Base-by-base conservation (phyloP, 2,797 vertebrate genomes). In the Gymnoscopelus microlampas region DNA sequence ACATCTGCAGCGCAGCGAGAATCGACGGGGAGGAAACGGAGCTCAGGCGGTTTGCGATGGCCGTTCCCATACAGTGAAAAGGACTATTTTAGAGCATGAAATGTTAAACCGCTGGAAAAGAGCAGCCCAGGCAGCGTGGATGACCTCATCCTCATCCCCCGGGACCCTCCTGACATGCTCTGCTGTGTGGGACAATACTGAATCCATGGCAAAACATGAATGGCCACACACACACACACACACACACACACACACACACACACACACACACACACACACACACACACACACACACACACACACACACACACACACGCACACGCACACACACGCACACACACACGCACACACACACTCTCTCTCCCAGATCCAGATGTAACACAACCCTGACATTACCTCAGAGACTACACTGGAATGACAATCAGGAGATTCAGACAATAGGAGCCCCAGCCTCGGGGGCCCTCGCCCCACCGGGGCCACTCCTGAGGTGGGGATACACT, bases 361-460 rank as follows among this genome's bases (percentile, higher is more conserved):
- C 60, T 26, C 48, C 48, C 35, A 39, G 35, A 5, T 83, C 71
- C 64, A 66, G 82, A 85, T 88, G 91, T 86, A 92, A 91, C 82
- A 77, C 73, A 91, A 91, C 74, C 73, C 88, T 89, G 80, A 87
- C 85, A 88, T 90, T 84, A 86, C 87, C 88, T 90, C 88, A 84
- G 87, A 87, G 83, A 89, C 63, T 69, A 80, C 53, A 48, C 68
- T 68, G 70, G 44, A 74, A 79, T 85, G 88, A 88, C 88, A 89
- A 78, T 78, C 75, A 23, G 65, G 73, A 73, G 73, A 73, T 1
- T 19, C 71, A 87, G 71, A 85, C 85, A 89, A 88, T 85, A 79
- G 60, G 70, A 80, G 71, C 54, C 68, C 24, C 14, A 77, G 77
- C 84, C 86, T 68, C 0, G 7, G 35, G 35, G 35, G 35, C 35